These are phyloP conservation scores for Drosophila fungiperda DNA, from an alignment of 2,888 invertebrate genomes.

Conservation along the genomic window DNA sequence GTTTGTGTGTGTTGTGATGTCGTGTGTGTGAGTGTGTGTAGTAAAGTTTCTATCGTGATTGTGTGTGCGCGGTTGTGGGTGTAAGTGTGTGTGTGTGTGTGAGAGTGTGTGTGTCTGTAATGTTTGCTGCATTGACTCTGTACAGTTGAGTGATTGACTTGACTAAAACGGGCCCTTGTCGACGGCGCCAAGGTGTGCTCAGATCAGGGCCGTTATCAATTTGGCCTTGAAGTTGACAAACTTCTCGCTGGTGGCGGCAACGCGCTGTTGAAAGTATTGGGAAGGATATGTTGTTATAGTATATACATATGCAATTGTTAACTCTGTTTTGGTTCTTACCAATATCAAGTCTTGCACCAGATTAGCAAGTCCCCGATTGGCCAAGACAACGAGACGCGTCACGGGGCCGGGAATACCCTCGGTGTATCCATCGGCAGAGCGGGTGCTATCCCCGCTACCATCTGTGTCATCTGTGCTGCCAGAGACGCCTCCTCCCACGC, in stretches of 20 bases:
- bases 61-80: conserved; percentile 13
- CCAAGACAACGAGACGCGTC: conserved; percentile 93
- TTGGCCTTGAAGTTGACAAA: conserved; percentile 97
- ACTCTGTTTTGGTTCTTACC: conserved; percentile 86
- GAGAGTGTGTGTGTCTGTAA: conserved; percentile 6
- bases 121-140: conserved; percentile 66
- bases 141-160: conserved; percentile 67
- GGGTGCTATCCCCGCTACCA: conserved; percentile 87
- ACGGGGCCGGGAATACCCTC: conserved; percentile 95
- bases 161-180: conserved; percentile 65
- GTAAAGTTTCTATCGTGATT: conserved; percentile 28
- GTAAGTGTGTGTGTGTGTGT: neutral
- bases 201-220: conserved; percentile 95
- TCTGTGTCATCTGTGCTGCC: conserved; percentile 85
- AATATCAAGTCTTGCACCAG: conserved; percentile 94
- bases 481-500: conserved; percentile 77
- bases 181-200: conserved; percentile 80
- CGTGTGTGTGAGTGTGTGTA: conserved; percentile 4
- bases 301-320: too few species aligned
- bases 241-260: conserved; percentile 95
- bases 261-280: conserved; percentile 86
- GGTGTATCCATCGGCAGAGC: conserved; percentile 87
- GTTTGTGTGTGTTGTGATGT: conserved; percentile 16
- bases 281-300: neutral
- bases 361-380: conserved; percentile 94